Evolutionary conservation across 2,888 invertebrate genomes (phyloP).

Genomic region (Pardosa pseudoannulata): DNA sequence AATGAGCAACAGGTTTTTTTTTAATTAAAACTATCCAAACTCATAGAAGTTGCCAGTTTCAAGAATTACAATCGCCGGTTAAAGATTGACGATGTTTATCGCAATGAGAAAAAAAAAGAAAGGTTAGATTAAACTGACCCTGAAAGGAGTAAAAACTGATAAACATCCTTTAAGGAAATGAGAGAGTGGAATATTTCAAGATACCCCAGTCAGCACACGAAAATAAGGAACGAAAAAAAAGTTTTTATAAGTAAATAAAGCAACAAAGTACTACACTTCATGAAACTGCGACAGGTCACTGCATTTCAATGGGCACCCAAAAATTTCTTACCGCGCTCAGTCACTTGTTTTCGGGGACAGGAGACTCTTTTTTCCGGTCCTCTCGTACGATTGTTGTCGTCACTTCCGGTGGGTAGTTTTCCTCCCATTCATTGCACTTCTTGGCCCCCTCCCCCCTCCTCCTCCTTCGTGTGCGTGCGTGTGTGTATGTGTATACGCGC

Average conservation of each 20-base stretch:
- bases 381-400: constrained; percentile 62
- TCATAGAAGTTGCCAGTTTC: too few species aligned
- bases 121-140: background rate
- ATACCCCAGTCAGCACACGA: constrained; percentile 9
- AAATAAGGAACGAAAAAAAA: too few species aligned
- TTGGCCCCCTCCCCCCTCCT: background rate
- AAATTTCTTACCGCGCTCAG: constrained; percentile 41
- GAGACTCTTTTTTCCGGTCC: constrained; percentile 62
- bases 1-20: too few species aligned
- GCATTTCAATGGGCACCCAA: constrained; percentile 61
- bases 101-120: too few species aligned
- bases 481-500: background rate
- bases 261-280: constrained; percentile 52
- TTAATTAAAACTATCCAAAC: too few species aligned
- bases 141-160: constrained; percentile 66
- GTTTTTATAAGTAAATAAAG: too few species aligned
- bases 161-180: constrained; percentile 56
- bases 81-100: too few species aligned
- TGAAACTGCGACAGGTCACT: constrained; percentile 69
- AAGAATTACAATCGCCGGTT: too few species aligned
- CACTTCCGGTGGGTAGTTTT: constrained; percentile 63
- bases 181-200: constrained; percentile 22
- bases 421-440: constrained; percentile 43
- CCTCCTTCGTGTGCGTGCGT: background rate
- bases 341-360: constrained; percentile 64